Conservation (phyloP, 2,888 invertebrate genomes). For the Eutolmus rufibarbis region DNA sequence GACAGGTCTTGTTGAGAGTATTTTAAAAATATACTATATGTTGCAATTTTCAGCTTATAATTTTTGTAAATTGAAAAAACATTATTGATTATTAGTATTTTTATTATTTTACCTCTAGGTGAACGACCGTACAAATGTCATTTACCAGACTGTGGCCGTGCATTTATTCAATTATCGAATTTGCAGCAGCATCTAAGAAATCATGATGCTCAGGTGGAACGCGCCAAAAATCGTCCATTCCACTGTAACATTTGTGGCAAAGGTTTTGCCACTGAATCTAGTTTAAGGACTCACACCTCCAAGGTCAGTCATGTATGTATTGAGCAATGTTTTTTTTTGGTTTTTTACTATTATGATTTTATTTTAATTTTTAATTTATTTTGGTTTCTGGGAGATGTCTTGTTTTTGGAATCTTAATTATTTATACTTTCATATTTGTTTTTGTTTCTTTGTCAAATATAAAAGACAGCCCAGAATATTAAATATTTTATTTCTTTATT, state of each 20-base stretch:
- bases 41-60: too few species aligned
- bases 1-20: too few species aligned
- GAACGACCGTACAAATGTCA: constrained; percentile 98
- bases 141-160: constrained; percentile 92
- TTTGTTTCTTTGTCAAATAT: not conserved
- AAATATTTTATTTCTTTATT: not conserved
- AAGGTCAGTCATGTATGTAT: constrained; percentile 80
- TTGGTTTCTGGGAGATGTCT: not conserved
- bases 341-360: constrained; percentile 33
- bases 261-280: constrained; percentile 95
- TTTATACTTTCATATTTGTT: too few species aligned
- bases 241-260: constrained; percentile 97
- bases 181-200: constrained; percentile 94
- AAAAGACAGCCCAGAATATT: not conserved
- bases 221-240: constrained; percentile 93
- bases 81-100: not conserved
- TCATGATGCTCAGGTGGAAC: constrained; percentile 94
- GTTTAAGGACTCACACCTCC: constrained; percentile 92
- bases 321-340: constrained; percentile 33
- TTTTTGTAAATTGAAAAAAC: too few species aligned
- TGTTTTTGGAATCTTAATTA: not conserved
- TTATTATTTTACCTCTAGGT: constrained; percentile 69
- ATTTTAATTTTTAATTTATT: not conserved
- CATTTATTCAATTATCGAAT: constrained; percentile 96
- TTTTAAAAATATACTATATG: too few species aligned